Evolutionary conservation across 2,113 vertebrate species (phyloP), one percentile per base, ranked within the genome.

Genomic region (Apeltes quadracus): DNA sequence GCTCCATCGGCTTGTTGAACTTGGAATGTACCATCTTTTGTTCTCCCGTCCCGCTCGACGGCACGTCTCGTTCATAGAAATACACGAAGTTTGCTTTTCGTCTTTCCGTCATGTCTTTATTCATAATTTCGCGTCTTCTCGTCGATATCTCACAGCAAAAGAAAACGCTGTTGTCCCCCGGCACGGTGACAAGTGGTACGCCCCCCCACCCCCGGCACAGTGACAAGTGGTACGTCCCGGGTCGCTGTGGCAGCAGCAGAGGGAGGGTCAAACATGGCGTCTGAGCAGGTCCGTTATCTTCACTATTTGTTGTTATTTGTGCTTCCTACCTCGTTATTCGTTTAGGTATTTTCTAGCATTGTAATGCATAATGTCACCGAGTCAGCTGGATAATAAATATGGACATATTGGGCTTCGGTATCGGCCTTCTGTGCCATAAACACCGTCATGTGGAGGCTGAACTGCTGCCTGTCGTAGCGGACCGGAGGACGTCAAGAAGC

Each of bases 191-290:
- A 70, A 80, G 53, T 93, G 92, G 93, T 90, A 78, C 38, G 20
- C 48, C 38, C 85, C 39, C 29, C 29, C 29, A 2, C 1, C 4
- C 1, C 50, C 46, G 7, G 12, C 6, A 1, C 2, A 2, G 7
- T 9, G 25, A 48, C 2, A 70, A 80, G 50, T 93, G 92, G 93
- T 90, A 78, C 38, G 20, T 54, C 38, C 85, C 39, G 18, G 18
- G 75, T 73, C 80, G 27, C 71, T 86, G 78, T 2, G 69, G 62
- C 0, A 61, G 71, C 86, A 69, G 82, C 62, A 79, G 86, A 90
- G 88, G 89, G 90, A 91, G 92, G 86, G 86, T 84, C 83, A 93
- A n/a, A 93, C 88, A 95, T 95, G 94, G 94, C 94, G 93, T 94
- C 94, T 1, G 94, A 94, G 34, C 93, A 95, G 94, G 94, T 95